These are phyloP conservation scores for Psilanteris sp. DNA, from an alignment of 1,140 invertebrate species.

Conservation along the genomic window DNA sequence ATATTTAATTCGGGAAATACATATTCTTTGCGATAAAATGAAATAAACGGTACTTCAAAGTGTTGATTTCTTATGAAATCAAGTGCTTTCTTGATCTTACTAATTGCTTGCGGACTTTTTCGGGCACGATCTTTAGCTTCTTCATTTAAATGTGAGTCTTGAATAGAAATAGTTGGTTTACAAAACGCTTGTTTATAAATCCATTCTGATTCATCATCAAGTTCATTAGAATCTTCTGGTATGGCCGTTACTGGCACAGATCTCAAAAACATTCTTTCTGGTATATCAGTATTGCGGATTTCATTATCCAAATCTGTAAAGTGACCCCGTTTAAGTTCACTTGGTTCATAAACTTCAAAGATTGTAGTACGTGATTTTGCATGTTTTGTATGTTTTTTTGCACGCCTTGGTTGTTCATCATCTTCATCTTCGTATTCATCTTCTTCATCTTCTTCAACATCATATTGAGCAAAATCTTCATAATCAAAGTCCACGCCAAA, in stretches of 20 bases:
- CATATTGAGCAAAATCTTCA: slow-evolving; percentile 95
- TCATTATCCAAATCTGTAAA: slow-evolving; percentile 97
- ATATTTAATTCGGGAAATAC: slow-evolving; percentile 96
- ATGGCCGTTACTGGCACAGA: slow-evolving; percentile 91
- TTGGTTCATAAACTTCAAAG: slow-evolving; percentile 97
- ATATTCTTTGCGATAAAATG: slow-evolving; percentile 99
- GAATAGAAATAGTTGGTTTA: slow-evolving; percentile 88
- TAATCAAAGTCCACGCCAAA: slow-evolving; percentile 99
- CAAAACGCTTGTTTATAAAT: slow-evolving; percentile 97
- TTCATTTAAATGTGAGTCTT: slow-evolving; percentile 82
- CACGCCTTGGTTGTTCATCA: slow-evolving; percentile 79
- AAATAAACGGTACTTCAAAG: slow-evolving; percentile 98
- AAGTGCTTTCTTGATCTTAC: slow-evolving; percentile 95
- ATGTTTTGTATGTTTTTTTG: slow-evolving; percentile 88
- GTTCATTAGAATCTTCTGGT: slow-evolving; percentile 90
- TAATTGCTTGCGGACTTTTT: slow-evolving; percentile 85
- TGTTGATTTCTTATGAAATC: slow-evolving; percentile 98
- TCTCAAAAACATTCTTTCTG: slow-evolving; percentile 95
- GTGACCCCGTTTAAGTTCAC: slow-evolving; percentile 96
- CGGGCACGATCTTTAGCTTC: slow-evolving; percentile 81
- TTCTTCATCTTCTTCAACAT: slow-evolving; percentile 90
- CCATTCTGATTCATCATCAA: slow-evolving; percentile 98
- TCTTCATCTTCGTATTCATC: slow-evolving; percentile 87
- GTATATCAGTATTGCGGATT: slow-evolving; percentile 93
- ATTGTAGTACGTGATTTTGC: slow-evolving; percentile 93